Conservation (phyloP, 2,888 invertebrate genomes). For the Caenorhabditis doughertyi region DNA sequence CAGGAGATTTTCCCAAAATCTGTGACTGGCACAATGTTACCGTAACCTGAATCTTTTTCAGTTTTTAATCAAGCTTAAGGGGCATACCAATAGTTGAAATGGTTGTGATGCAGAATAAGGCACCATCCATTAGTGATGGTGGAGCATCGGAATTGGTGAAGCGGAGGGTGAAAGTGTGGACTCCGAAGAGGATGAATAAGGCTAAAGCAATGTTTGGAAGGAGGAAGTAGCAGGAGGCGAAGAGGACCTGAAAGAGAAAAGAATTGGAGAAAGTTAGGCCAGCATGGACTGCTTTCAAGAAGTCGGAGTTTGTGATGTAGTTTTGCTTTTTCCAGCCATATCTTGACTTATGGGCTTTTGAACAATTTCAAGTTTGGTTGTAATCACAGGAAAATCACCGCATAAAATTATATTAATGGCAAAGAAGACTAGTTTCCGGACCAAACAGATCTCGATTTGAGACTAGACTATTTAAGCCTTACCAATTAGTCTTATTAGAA, state of each 20-base stretch:
- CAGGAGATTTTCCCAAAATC: conserved; percentile 59
- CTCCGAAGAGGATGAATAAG: conserved; percentile 69
- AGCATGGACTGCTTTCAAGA: no score
- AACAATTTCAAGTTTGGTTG: no score
- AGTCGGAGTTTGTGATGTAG: no score
- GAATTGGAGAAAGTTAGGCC: background rate
- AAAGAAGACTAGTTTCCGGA: no score
- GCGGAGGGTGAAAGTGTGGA: conserved; percentile 62
- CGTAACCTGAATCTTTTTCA: conserved; percentile 69
- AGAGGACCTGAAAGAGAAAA: conserved; percentile 34
- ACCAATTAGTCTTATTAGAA: no score
- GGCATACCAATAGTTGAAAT: conserved; percentile 75
- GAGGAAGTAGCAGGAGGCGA: conserved; percentile 64
- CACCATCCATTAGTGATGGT: conserved; percentile 6
- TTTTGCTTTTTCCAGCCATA: no score
- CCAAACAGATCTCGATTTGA: no score
- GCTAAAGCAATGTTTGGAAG: conserved; percentile 64
- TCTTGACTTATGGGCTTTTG: no score
- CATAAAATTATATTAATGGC: no score
- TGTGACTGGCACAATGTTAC: conserved; percentile 70
- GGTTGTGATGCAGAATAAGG: conserved; percentile 74
- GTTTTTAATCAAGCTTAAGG: background rate
- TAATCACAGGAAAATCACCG: no score
- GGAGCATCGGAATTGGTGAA: conserved; percentile 48
- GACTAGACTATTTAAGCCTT: no score